Evolutionary conservation across 2,797 vertebrate genomes (phyloP).

Genomic region (Ispidina picta): DNA sequence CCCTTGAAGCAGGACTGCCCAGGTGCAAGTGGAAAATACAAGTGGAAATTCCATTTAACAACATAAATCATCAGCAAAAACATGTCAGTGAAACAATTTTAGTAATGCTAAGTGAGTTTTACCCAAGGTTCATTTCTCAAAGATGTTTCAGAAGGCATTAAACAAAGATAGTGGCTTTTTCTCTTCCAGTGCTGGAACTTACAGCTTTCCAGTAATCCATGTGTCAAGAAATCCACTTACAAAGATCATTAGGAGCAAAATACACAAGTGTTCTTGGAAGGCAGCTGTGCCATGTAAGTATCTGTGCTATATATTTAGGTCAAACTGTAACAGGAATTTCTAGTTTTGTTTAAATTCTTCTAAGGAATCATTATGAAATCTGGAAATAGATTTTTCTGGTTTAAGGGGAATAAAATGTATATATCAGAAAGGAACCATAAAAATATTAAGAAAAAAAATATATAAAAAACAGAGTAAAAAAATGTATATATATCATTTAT

Average conservation of each 20-base stretch:
- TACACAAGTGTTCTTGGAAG: background rate
- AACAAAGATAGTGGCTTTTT: background rate
- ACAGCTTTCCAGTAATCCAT: background rate
- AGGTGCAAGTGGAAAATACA: background rate
- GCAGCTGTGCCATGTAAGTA: background rate
- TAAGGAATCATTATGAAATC: background rate
- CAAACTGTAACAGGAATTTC: background rate
- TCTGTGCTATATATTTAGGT: background rate
- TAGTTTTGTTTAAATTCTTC: background rate
- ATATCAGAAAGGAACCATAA: background rate
- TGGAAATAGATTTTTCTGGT: background rate
- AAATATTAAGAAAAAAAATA: background rate
- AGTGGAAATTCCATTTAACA: slow-evolving; percentile 12
- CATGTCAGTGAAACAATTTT: background rate
- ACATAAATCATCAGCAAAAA: background rate
- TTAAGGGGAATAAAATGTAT: background rate
- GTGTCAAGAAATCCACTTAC: background rate
- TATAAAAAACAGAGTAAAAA: background rate
- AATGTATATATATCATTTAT: background rate
- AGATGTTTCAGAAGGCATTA: background rate
- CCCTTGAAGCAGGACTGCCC: background rate
- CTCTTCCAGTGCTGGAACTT: background rate
- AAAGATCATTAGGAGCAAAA: background rate
- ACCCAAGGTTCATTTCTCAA: background rate
- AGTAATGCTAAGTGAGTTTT: background rate